Percentiles rank a stretch among this genome's conserved stretches.
Evolutionary conservation across 2,888 invertebrate genomes (phyloP).

Genomic region (Falcaria lacertinaria): DNA sequence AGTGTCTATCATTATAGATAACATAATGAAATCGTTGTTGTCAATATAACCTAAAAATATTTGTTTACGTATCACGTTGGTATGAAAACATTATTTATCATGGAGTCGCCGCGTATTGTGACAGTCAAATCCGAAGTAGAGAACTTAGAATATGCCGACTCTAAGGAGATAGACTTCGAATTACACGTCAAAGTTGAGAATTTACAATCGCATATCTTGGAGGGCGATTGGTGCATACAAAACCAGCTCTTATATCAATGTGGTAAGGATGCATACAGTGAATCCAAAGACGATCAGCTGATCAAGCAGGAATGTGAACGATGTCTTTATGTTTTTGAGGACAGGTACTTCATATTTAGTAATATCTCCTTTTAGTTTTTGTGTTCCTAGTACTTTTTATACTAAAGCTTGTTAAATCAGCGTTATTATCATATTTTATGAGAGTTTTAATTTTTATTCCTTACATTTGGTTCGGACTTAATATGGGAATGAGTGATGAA

Average conservation of each 20-base stretch:
- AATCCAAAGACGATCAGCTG: background rate
- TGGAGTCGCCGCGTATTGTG: background rate
- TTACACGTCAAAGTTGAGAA: background rate
- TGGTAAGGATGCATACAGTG: background rate
- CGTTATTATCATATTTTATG: too few relatives aligned
- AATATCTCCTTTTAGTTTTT: background rate
- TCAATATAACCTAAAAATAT: background rate
- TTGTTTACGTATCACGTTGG: background rate
- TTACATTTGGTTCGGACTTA: too few relatives aligned
- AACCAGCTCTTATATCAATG: constrained; percentile 11
- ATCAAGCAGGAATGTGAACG: background rate
- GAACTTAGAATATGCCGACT: background rate
- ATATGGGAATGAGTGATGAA: too few relatives aligned
- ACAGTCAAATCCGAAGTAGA: background rate
- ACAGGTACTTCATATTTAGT: background rate
- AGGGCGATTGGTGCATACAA: constrained; percentile 13
- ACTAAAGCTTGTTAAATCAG: too few relatives aligned
- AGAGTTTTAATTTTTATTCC: too few relatives aligned
- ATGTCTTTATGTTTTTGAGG: background rate
- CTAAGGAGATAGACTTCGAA: background rate
- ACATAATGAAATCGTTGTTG: too few relatives aligned
- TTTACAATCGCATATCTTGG: constrained; percentile 8
- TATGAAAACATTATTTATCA: background rate
- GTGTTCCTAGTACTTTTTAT: background rate
- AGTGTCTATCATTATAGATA: too few relatives aligned